Evolutionary conservation across 2,797 vertebrate genomes (phyloP).

Genomic region (Sciaenops ocellatus): DNA sequence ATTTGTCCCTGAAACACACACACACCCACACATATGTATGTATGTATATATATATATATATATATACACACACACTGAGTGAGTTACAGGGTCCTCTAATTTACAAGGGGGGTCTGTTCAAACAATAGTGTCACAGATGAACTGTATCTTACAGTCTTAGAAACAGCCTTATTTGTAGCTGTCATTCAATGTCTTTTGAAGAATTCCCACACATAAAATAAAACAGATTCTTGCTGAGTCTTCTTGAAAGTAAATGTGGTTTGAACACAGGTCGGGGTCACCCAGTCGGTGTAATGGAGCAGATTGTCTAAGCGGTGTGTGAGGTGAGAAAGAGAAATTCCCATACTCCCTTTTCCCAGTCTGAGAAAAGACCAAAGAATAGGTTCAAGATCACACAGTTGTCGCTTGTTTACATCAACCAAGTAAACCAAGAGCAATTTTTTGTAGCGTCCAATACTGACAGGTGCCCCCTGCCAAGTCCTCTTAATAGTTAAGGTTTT

Average conservation of each 20-base stretch:
- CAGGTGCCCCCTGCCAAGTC: conserved; percentile 74
- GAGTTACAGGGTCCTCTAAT: conserved; percentile 46
- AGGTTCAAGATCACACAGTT: conserved; percentile 67
- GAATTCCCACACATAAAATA: conserved; percentile 34
- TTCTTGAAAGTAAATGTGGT: conserved; percentile 31
- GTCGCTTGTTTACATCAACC: conserved; percentile 72
- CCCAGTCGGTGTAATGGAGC: conserved; percentile 38
- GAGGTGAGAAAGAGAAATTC: conserved; percentile 61
- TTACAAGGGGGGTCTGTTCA: conserved; percentile 51
- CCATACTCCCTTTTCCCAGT: conserved; percentile 62
- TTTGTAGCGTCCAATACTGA: conserved; percentile 57
- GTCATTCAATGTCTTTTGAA: conserved; percentile 42
- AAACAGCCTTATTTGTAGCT: conserved; percentile 30
- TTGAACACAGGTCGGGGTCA: conserved; percentile 50
- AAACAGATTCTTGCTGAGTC: conserved; percentile 32
- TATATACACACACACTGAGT: conserved; percentile 34
- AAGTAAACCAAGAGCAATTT: conserved; percentile 50
- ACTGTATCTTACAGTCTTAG: conserved; percentile 20
- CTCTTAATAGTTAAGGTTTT: conserved; percentile 73
- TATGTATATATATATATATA: conserved; percentile 33
- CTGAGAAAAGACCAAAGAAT: conserved; percentile 65
- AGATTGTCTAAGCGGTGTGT: conserved; percentile 44
- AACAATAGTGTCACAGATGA: conserved; percentile 38
- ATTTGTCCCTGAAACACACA: conserved; percentile 71
- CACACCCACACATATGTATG: conserved; percentile 23